phyloP scores from a whole-genome alignment of 1,140 invertebrate species.

The Drosophila yakuba region DNA sequence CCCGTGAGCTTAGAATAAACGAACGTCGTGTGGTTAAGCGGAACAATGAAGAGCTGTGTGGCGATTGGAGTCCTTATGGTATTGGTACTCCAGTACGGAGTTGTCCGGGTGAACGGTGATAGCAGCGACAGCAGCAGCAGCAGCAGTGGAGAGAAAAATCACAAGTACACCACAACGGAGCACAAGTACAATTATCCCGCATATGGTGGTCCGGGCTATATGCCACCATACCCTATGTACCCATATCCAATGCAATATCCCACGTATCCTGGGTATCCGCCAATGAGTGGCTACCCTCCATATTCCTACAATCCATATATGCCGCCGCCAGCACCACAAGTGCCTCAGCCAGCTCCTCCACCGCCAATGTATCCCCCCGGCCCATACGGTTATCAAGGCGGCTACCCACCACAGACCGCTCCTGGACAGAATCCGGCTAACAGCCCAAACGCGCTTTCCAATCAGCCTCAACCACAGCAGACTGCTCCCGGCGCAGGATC shows the following conservation, averaged over 20 bases:
- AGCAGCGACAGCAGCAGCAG: conserved; percentile 44
- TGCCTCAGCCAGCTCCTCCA: conserved; percentile 6
- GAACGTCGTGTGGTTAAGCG: conserved; percentile 8
- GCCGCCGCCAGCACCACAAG: conserved; percentile 3
- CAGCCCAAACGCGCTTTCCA: conserved; percentile 11
- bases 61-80: conserved; percentile 31
- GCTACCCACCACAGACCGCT: conserved; percentile 4
- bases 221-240: too few species aligned
- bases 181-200: conserved; percentile 60
- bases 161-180: conserved; percentile 5
- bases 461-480: conserved; percentile 13
- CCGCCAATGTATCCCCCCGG: conserved; percentile 12
- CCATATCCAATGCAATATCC: conserved; percentile 3
- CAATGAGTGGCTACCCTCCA: conserved; percentile 4
- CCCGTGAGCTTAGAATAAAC: conserved; percentile 15
- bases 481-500: conserved; percentile 1
- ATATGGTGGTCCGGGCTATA: conserved; percentile 12
- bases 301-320: conserved; percentile 32
- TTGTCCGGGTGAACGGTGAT: conserved; percentile 44
- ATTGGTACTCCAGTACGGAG: conserved; percentile 15
- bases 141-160: conserved; percentile 31
- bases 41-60: conserved; percentile 29
- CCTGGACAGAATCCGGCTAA: conserved; percentile 1
- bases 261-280: conserved; percentile 16
- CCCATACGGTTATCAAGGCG: neutral